Percentiles rank a stretch among this genome's conserved stretches.
Evolutionary conservation across 2,888 invertebrate genomes (phyloP).

Genomic region (Eutolmus rufibarbis): DNA sequence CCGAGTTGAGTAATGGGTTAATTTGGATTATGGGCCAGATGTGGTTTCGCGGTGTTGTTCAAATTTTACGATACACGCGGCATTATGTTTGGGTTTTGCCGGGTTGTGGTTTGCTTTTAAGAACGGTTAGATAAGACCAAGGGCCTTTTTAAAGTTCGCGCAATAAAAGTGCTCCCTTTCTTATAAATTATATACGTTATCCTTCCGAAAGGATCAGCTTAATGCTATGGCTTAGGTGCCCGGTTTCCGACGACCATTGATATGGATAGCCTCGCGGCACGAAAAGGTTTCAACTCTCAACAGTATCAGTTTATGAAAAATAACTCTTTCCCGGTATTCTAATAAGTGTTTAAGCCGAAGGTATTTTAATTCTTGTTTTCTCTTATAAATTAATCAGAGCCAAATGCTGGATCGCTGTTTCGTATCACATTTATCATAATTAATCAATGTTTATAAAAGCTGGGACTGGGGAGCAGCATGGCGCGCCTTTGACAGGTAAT

Average conservation of each 20-base stretch:
- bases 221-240: not conserved
- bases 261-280: not conserved
- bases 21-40: slow-evolving; percentile 38
- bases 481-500: not conserved
- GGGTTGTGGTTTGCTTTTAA: not conserved
- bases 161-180: slow-evolving; percentile 13
- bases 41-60: slow-evolving; percentile 30
- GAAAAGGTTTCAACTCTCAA: not conserved
- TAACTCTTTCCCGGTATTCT: not conserved
- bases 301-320: not conserved
- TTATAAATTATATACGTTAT: not conserved
- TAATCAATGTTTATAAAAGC: not conserved
- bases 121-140: not conserved
- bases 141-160: slow-evolving; percentile 5
- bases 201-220: not conserved
- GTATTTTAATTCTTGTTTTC: not conserved
- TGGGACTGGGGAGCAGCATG: not conserved
- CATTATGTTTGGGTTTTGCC: not conserved
- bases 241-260: not conserved
- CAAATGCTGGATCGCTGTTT: not conserved
- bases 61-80: slow-evolving; percentile 33
- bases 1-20: slow-evolving; percentile 34
- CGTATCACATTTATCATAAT: not conserved
- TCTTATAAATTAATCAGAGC: not conserved
- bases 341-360: not conserved